phyloP scores from a whole-genome alignment of 1,140 invertebrate genomes.

The Drosophila pseudoananassae region DNA sequence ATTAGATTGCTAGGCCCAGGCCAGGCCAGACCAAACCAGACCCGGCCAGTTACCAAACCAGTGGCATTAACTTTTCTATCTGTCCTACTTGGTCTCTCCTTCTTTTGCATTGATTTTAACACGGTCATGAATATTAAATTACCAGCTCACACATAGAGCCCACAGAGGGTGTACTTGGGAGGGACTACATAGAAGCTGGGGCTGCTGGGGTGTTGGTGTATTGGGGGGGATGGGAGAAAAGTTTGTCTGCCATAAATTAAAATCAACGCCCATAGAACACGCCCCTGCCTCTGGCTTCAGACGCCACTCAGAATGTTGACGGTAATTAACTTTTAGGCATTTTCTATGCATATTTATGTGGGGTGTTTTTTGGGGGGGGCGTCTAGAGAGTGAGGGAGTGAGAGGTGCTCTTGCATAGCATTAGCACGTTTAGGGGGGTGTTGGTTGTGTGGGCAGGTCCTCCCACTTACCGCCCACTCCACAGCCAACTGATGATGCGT shows the following conservation, averaged over 20 bases:
- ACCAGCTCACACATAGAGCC: conserved; percentile 43
- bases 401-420: conserved; percentile 61
- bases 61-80: conserved; percentile 38
- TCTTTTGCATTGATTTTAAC: conserved; percentile 76
- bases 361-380: conserved; percentile 24
- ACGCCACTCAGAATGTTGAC: conserved; percentile 79
- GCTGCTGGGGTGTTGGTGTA: background rate
- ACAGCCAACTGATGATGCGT: conserved; percentile 56
- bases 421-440: conserved; percentile 48
- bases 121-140: conserved; percentile 83
- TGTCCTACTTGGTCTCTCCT: conserved; percentile 21
- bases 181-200: too few species aligned
- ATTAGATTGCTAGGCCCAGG: conserved; percentile 60
- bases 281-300: conserved; percentile 37
- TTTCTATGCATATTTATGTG: conserved; percentile 79
- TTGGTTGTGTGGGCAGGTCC: background rate
- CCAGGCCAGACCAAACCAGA: background rate
- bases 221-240: conserved; percentile 29
- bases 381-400: conserved; percentile 9
- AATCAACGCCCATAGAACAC: conserved; percentile 69
- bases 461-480: background rate
- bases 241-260: conserved; percentile 81
- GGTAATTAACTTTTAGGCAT: conserved; percentile 82
- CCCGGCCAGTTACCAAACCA: conserved; percentile 16
- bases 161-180: conserved; percentile 4